A percentile compares a stretch with the other conserved stretches of the same genome.
Conservation (phyloP, 2,888 invertebrate species). For the Himalopsyche kuldschensis region DNA sequence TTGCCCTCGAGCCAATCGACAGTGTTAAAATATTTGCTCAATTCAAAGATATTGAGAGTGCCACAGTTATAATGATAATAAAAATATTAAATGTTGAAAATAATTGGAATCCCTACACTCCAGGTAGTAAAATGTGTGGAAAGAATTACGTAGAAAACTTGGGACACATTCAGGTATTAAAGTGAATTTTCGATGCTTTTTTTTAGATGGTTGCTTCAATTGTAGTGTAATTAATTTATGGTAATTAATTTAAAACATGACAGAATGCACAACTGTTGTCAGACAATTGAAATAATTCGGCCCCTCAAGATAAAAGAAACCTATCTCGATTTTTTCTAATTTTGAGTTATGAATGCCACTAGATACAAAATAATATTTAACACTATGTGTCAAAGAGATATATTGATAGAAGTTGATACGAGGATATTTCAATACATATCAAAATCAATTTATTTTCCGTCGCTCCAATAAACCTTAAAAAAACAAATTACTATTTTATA, state of each 20-base stretch:
- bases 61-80: slow-evolving; percentile 47
- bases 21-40: slow-evolving; percentile 56
- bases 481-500: too few relatives aligned
- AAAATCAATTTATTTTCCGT: too few relatives aligned
- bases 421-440: too few relatives aligned
- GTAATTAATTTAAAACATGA: slow-evolving; percentile 1
- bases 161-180: slow-evolving; percentile 56
- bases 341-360: too few relatives aligned
- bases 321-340: too few relatives aligned
- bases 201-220: background rate
- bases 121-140: slow-evolving; percentile 29
- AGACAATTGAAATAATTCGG: too few relatives aligned
- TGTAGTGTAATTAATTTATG: slow-evolving; percentile 8
- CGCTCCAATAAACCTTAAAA: too few relatives aligned
- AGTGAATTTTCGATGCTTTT: background rate
- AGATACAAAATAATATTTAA: too few relatives aligned
- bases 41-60: slow-evolving; percentile 57
- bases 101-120: slow-evolving; percentile 50
- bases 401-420: too few relatives aligned
- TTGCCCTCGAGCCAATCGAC: slow-evolving; percentile 58
- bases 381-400: too few relatives aligned
- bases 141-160: slow-evolving; percentile 44
- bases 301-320: too few relatives aligned
- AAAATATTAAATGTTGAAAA: slow-evolving; percentile 52
- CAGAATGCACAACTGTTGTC: too few relatives aligned